phyloP scores from a whole-genome alignment of 2,888 invertebrate genomes.

The Psylliodes chrysocephalus region DNA sequence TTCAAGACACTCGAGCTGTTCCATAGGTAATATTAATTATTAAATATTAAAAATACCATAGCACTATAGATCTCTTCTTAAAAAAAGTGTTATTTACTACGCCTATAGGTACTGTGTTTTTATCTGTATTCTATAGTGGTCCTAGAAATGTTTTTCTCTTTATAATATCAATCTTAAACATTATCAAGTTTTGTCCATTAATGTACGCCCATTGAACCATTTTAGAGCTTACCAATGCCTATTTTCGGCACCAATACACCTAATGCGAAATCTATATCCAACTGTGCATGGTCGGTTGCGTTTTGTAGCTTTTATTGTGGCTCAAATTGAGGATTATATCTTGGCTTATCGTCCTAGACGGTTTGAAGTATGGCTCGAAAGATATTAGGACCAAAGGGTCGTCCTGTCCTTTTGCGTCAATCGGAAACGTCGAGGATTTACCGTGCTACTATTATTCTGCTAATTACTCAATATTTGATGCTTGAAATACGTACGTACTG shows the following conservation, averaged over 20 bases:
- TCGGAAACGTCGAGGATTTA: neutral
- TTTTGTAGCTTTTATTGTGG: constrained; percentile 56
- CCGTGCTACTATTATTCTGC: too few relatives aligned
- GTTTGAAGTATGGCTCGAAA: constrained; percentile 11
- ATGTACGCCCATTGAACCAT: neutral
- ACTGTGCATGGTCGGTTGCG: constrained; percentile 53
- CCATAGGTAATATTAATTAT: too few relatives aligned
- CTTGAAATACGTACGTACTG: too few relatives aligned
- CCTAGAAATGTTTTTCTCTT: too few relatives aligned
- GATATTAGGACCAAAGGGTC: constrained; percentile 20
- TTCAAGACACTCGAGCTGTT: too few relatives aligned
- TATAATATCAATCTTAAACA: too few relatives aligned
- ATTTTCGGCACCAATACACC: constrained; percentile 54
- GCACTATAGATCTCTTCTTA: too few relatives aligned
- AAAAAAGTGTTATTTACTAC: too few relatives aligned
- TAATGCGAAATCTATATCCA: constrained; percentile 59
- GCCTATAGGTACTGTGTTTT: too few relatives aligned
- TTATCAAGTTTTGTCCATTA: neutral
- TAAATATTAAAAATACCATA: too few relatives aligned
- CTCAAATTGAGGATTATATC: constrained; percentile 51
- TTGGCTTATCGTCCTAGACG: constrained; percentile 37
- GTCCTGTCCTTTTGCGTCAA: neutral
- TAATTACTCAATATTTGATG: too few relatives aligned
- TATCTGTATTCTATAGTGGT: too few relatives aligned
- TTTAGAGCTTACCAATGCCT: constrained; percentile 42